Conservation (phyloP, 2,888 invertebrate species). For the Fragum whitleyi region DNA sequence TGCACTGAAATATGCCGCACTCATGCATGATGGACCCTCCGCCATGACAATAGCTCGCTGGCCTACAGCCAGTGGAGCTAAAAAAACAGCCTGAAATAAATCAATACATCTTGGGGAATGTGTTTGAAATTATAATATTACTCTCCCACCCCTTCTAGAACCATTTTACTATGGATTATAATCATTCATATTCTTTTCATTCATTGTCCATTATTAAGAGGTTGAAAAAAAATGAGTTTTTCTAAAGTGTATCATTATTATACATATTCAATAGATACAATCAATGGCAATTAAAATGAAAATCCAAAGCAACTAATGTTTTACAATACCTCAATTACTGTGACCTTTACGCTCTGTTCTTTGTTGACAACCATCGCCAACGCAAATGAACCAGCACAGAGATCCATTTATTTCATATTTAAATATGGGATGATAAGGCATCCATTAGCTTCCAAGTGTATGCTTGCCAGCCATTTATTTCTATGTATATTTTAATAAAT, state of each 20-base stretch:
- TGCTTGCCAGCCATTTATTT: conserved; percentile 46
- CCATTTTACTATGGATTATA: no score
- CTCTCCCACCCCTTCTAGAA: no score
- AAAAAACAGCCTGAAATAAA: no score
- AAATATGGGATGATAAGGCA: conserved; percentile 61
- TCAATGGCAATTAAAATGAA: neutral
- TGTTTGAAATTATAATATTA: no score
- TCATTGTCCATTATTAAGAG: no score
- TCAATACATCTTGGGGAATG: no score
- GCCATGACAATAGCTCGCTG: no score
- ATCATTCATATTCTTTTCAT: no score
- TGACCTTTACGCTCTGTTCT: conserved; percentile 15
- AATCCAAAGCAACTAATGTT: conserved; percentile 16
- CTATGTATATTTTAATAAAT: neutral
- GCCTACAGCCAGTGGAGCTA: no score
- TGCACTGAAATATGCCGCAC: no score
- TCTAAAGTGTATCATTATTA: neutral
- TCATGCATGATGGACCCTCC: no score
- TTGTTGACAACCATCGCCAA: conserved; percentile 36
- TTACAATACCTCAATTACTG: conserved; percentile 61
- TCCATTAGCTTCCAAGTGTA: conserved; percentile 64
- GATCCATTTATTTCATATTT: conserved; percentile 30
- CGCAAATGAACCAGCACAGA: conserved; percentile 48
- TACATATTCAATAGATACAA: neutral
- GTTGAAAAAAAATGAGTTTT: no score